phyloP scores from a whole-genome alignment of 2,888 invertebrate genomes.

The Eudemis profundana region DNA sequence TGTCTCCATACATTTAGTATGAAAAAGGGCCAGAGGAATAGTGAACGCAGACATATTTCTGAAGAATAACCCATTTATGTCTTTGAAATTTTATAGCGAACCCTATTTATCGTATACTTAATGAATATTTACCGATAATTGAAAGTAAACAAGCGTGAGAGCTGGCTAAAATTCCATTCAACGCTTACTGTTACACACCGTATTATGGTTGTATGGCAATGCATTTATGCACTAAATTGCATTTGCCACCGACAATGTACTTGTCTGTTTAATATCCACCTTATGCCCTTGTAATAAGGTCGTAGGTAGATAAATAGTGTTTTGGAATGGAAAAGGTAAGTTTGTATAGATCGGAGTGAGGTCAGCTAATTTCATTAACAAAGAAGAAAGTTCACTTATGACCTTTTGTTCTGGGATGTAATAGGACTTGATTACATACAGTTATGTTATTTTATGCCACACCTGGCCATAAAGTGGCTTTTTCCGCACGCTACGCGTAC shows the following conservation, averaged over 20 bases:
- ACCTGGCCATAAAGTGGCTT: no score
- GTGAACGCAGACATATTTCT: no score
- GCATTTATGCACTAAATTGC: conserved; percentile 3
- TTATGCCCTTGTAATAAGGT: neutral
- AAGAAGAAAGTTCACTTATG: conserved; percentile 45
- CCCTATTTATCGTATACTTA: neutral
- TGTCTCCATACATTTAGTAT: no score
- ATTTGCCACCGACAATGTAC: neutral
- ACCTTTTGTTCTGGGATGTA: conserved; percentile 23
- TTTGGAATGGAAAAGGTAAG: neutral
- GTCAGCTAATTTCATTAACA: conserved; percentile 48
- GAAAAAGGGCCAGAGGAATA: no score
- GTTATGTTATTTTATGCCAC: neutral
- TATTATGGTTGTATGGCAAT: conserved; percentile 40
- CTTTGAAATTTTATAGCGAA: no score
- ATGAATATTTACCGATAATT: conserved; percentile 6
- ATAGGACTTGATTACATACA: conserved; percentile 2
- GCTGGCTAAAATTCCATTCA: conserved; percentile 10
- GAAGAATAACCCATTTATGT: no score
- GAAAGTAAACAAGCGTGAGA: conserved; percentile 4
- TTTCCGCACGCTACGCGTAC: no score
- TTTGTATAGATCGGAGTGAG: conserved; percentile 25
- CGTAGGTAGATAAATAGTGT: neutral
- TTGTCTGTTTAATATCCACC: neutral
- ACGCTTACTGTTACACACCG: conserved; percentile 33